These are phyloP conservation scores for Gibbula magus DNA, from an alignment of 2,888 invertebrate genomes.

Conservation along the genomic window DNA sequence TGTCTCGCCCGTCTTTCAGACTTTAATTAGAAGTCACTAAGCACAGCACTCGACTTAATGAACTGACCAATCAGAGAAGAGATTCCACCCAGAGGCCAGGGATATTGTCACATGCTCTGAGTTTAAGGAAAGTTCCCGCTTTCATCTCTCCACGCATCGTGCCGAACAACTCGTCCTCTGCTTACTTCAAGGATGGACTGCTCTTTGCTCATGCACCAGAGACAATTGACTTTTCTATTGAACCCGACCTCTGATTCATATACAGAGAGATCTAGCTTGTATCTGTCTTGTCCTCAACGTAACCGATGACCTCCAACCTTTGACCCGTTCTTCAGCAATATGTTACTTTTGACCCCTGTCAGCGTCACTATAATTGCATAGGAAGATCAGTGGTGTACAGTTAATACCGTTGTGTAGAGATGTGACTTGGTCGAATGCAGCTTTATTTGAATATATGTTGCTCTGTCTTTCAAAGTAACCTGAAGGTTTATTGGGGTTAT, in stretches of 20 bases:
- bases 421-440: too few relatives aligned
- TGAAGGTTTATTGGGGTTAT: background rate
- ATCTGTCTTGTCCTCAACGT: background rate
- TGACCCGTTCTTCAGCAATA: too few relatives aligned
- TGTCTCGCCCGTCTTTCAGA: background rate
- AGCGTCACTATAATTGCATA: too few relatives aligned
- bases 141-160: background rate
- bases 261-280: background rate
- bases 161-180: background rate
- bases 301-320: too few relatives aligned
- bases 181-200: background rate
- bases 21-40: conserved; percentile 3
- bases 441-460: too few relatives aligned
- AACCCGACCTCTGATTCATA: background rate
- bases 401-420: too few relatives aligned
- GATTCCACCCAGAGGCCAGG: background rate
- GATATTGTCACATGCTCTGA: background rate
- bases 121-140: background rate
- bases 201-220: background rate
- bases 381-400: too few relatives aligned
- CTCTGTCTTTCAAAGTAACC: too few relatives aligned
- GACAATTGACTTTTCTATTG: conserved; percentile 3
- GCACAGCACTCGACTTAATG: background rate
- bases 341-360: too few relatives aligned
- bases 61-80: background rate